phyloP scores from a whole-genome alignment of 2,888 invertebrate species.

The Synergus itoensis region DNA sequence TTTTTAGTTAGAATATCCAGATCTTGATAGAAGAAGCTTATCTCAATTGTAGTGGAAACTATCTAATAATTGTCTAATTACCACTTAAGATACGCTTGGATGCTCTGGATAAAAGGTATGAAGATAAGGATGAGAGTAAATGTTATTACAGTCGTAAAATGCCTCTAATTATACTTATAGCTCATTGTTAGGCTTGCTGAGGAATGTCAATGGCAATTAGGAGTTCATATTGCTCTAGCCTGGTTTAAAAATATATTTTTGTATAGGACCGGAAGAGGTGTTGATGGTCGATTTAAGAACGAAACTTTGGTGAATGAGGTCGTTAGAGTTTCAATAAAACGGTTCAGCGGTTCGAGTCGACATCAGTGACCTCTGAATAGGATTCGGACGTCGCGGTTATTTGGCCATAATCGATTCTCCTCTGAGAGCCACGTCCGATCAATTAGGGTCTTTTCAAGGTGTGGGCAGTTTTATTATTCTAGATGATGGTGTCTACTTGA shows the following conservation, averaged over 20 bases:
- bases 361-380: neutral
- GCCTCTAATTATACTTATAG: neutral
- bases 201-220: neutral
- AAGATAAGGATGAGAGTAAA: neutral
- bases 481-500: neutral
- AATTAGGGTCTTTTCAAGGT: neutral
- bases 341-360: constrained; percentile 3
- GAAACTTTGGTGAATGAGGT: neutral
- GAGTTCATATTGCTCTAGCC: neutral
- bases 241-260: neutral
- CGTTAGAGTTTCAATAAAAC: constrained; percentile 23
- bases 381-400: constrained; percentile 2
- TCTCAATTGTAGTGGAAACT: neutral
- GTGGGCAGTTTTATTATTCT: neutral
- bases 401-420: neutral
- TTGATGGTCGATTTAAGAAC: neutral
- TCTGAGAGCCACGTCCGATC: constrained; percentile 2
- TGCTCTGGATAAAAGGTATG: neutral
- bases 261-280: neutral
- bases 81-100: neutral
- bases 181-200: neutral
- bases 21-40: neutral
- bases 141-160: neutral
- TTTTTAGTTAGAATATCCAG: neutral
- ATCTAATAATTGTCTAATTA: neutral